phyloP scores from a whole-genome alignment of 2,113 vertebrate genomes.

The Stercorarius parasiticus region DNA sequence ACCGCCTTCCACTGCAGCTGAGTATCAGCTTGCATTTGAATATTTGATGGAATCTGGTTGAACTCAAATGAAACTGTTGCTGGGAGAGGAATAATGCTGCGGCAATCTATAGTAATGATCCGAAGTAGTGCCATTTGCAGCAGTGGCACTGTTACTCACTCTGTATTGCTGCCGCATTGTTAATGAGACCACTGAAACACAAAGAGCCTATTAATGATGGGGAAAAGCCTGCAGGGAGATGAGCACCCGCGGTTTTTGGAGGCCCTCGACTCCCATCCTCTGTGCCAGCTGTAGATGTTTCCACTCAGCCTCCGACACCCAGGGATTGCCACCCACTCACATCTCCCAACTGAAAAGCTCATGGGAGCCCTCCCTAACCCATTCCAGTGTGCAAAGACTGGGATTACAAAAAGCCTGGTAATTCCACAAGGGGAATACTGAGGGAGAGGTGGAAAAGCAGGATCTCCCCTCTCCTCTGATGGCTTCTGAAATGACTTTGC shows the following conservation, averaged over 20 bases:
- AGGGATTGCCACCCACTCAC: neutral
- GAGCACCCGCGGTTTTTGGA: neutral
- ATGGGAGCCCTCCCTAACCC: neutral
- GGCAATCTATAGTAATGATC: slow-evolving; percentile 5
- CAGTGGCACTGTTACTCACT: neutral
- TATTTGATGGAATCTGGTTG: slow-evolving; percentile 24
- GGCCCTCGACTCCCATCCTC: neutral
- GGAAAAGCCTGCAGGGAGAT: neutral
- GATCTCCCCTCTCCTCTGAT: neutral
- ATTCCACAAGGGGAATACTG: neutral
- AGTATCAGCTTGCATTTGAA: slow-evolving; percentile 11
- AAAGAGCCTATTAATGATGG: neutral
- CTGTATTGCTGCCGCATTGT: neutral
- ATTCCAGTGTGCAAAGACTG: neutral
- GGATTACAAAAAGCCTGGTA: neutral
- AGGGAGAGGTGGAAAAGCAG: neutral
- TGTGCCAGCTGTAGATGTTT: neutral
- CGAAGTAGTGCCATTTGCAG: neutral
- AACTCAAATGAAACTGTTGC: neutral
- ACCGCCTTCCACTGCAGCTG: neutral
- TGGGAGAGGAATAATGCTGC: neutral
- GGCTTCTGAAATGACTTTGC: neutral
- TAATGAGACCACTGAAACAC: slow-evolving; percentile 16
- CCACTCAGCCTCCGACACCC: neutral
- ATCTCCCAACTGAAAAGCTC: neutral